Conservation (phyloP, 2,113 vertebrate genomes). For the Actenoides hombroni region DNA sequence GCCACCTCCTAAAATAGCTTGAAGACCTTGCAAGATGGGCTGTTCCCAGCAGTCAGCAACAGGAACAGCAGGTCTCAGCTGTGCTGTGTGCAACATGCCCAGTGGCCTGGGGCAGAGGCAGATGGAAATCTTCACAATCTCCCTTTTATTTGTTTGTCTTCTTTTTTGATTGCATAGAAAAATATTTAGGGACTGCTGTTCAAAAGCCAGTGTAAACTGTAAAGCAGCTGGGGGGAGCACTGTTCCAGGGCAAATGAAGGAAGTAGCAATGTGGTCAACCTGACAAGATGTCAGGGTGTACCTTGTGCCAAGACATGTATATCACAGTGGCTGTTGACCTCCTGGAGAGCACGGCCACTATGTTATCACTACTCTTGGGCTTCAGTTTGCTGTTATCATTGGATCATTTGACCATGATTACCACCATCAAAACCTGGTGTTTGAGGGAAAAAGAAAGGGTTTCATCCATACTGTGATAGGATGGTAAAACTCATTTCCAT, state of each 20-base stretch:
- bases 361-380: background rate
- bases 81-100: background rate
- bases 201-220: background rate
- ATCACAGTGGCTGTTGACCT: background rate
- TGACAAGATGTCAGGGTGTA: background rate
- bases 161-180: background rate
- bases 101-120: background rate
- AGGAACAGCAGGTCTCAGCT: background rate
- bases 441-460: background rate
- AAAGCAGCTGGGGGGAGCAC: background rate
- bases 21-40: background rate
- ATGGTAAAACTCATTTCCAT: background rate
- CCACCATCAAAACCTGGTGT: background rate
- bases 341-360: background rate
- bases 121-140: background rate
- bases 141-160: background rate
- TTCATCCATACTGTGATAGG: background rate
- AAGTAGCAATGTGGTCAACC: background rate
- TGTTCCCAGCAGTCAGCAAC: background rate
- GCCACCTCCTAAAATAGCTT: background rate
- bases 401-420: background rate
- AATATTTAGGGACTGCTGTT: background rate
- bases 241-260: background rate
- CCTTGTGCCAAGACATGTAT: accelerated
- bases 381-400: background rate